Conservation (phyloP, 2,113 vertebrate genomes). For the Damaliscus lunatus region DNA sequence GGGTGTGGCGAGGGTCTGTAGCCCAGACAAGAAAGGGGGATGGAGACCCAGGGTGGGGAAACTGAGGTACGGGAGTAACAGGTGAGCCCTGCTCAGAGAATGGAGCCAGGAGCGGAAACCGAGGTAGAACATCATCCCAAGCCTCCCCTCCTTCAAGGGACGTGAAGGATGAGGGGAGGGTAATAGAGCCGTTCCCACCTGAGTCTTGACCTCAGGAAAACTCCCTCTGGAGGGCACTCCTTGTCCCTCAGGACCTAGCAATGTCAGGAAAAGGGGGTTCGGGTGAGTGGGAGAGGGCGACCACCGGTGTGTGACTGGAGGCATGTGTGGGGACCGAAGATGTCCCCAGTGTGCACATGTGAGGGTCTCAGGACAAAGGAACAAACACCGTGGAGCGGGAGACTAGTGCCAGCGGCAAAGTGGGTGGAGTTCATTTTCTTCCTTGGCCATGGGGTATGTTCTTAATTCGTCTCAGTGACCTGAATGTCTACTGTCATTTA, state of each 20-base stretch:
- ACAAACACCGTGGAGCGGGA: accelerated
- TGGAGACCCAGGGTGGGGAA: neutral
- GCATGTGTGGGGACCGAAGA: neutral
- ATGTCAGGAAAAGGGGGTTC: neutral
- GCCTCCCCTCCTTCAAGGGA: neutral
- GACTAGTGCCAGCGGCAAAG: no score
- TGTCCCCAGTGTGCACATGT: neutral
- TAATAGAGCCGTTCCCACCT: neutral
- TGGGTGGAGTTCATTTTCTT: neutral
- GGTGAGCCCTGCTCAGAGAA: neutral
- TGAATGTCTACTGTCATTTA: neutral
- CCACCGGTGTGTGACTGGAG: neutral
- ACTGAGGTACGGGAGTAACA: neutral
- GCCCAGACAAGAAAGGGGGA: neutral
- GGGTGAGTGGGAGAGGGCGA: neutral
- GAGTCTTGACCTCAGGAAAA: neutral
- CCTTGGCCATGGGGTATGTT: neutral
- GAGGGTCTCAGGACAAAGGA: neutral
- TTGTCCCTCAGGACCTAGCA: neutral
- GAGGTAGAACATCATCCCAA: neutral
- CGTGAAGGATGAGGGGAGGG: neutral
- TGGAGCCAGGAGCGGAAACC: neutral
- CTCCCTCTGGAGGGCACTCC: neutral
- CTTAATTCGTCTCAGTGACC: neutral
- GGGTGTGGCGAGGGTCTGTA: neutral